phyloP scores from a whole-genome alignment of 2,888 invertebrate species.

The Hoplodrina ambigua region DNA sequence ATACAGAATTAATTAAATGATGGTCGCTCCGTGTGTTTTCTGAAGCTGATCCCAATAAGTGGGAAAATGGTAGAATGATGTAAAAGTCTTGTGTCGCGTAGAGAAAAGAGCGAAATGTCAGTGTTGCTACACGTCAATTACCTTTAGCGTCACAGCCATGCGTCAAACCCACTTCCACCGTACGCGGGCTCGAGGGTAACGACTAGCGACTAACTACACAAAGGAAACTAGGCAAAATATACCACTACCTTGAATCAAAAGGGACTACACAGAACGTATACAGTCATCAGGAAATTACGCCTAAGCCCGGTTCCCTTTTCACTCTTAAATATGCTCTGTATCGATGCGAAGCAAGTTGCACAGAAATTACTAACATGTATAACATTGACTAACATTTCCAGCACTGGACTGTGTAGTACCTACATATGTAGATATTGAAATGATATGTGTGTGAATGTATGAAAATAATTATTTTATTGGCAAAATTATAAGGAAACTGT shows the following conservation, averaged over 20 bases:
- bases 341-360: not conserved
- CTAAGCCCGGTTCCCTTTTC: constrained; percentile 11
- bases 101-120: constrained; percentile 24
- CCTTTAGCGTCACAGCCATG: constrained; percentile 14
- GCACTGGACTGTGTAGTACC: not conserved
- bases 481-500: no score
- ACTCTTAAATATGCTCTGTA: constrained; percentile 3
- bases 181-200: not conserved
- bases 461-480: no score
- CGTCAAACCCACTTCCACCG: constrained; percentile 13
- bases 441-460: not conserved
- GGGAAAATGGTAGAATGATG: not conserved
- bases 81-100: not conserved
- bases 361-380: not conserved
- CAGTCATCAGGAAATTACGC: not conserved
- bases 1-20: not conserved
- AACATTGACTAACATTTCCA: no score
- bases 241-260: not conserved
- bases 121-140: constrained; percentile 29
- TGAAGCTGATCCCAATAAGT: not conserved
- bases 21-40: not conserved
- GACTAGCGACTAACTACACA: constrained; percentile 24
- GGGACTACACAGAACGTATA: not conserved
- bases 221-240: constrained; percentile 5
- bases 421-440: not conserved